Conservation (phyloP, 2,113 vertebrate genomes). For the Glareola pratincola region DNA sequence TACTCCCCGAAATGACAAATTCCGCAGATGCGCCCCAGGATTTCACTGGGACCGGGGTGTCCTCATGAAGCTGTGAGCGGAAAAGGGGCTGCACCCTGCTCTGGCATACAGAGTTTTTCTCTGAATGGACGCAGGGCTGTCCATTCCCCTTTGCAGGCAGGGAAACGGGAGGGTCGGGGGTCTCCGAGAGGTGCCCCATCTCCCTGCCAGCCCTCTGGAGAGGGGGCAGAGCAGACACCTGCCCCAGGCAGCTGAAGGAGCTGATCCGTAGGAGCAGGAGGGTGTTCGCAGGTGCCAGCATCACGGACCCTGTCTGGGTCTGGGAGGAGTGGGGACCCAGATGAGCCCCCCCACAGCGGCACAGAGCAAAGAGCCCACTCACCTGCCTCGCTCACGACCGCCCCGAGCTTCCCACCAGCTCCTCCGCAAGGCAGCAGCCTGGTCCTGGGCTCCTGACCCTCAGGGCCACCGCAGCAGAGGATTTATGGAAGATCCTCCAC, state of each 20-base stretch:
- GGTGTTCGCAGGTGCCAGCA: too few relatives aligned
- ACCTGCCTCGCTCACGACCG: accelerated
- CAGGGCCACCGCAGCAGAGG: not conserved
- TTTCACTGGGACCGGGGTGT: not conserved
- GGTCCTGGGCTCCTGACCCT: not conserved
- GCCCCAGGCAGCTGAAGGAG: not conserved
- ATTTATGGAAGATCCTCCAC: not conserved
- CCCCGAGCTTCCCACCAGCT: not conserved
- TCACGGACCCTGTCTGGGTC: too few relatives aligned
- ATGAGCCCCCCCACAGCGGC: not conserved
- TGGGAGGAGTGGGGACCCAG: not conserved
- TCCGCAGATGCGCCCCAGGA: not conserved
- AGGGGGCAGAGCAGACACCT: not conserved
- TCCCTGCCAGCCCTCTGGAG: not conserved
- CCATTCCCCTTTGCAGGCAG: not conserved
- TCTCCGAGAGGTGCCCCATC: not conserved
- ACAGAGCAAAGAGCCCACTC: not conserved
- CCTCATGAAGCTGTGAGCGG: not conserved
- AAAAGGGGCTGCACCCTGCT: not conserved
- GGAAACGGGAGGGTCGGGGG: accelerated
- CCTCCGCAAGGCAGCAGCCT: not conserved
- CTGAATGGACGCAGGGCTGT: not conserved
- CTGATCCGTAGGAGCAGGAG: accelerated
- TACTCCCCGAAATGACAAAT: not conserved
- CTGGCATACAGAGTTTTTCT: not conserved